These are phyloP conservation scores for Ectemnius continuus DNA, from an alignment of 2,888 invertebrate genomes.

Conservation along the genomic window DNA sequence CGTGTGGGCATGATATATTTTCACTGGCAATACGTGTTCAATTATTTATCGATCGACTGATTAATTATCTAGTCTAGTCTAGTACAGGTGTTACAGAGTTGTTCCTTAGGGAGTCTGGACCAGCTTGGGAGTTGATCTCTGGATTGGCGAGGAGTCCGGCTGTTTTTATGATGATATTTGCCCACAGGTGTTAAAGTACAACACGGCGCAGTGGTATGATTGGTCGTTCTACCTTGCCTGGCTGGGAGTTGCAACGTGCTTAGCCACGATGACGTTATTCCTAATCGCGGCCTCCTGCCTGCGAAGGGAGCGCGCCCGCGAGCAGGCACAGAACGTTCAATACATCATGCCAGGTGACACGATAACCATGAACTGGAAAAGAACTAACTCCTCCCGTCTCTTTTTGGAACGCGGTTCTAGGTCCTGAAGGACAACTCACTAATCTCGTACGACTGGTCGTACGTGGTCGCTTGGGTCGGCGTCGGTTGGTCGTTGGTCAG, in stretches of 20 bases:
- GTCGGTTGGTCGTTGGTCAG: slow-evolving; percentile 94
- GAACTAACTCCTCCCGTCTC: slow-evolving; percentile 63
- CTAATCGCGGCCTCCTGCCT: slow-evolving; percentile 89
- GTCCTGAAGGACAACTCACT: slow-evolving; percentile 91
- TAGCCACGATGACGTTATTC: slow-evolving; percentile 87
- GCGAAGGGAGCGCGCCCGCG: slow-evolving; percentile 86
- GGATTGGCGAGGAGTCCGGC: too few species aligned
- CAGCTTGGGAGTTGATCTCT: too few species aligned
- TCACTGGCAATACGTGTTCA: too few species aligned
- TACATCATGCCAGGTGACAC: slow-evolving; percentile 92
- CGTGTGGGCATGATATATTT: too few species aligned
- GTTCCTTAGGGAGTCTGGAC: too few species aligned
- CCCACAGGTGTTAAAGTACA: slow-evolving; percentile 85
- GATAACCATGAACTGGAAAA: slow-evolving; percentile 55
- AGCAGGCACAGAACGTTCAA: slow-evolving; percentile 88
- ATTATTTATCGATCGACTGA: too few species aligned
- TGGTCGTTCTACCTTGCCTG: slow-evolving; percentile 93
- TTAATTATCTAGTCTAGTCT: too few species aligned
- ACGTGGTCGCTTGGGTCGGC: slow-evolving; percentile 98
- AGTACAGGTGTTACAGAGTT: too few species aligned
- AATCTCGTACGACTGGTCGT: slow-evolving; percentile 97
- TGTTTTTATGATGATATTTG: slow-evolving; percentile 35
- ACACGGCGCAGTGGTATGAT: slow-evolving; percentile 87
- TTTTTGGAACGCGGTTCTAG: slow-evolving; percentile 79
- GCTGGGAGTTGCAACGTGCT: slow-evolving; percentile 88